Base-by-base conservation (phyloP, 2,888 invertebrate species). In the Cantharis rustica region DNA sequence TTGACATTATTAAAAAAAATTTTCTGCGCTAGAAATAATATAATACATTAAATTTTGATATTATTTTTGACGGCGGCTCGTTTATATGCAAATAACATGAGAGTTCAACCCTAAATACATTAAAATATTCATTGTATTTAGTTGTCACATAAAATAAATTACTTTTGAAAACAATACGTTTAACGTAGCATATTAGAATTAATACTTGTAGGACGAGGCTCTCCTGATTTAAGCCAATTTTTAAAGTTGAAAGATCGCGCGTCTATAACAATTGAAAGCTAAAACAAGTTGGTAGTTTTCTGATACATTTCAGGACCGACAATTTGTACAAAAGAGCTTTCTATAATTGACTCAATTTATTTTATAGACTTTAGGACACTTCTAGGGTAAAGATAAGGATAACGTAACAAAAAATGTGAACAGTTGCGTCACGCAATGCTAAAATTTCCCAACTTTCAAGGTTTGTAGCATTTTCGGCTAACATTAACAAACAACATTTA, bases 121-220 rank as follows among this genome's bases (percentile, higher is more conserved):
- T 73, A 68, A 73, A 69, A 69, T 73, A 69, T 73, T 68, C 73
- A 68, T 61, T 26, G 73, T 68, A 69, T 73, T 73, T 69, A 69
- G 27, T 73, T 73, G 73, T 73, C 69, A 73, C 69, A 16, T 26
- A 69, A 73, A 69, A 73, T 73, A 69, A 73, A 73, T 73, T 73
- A 61, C 73, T 61, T 73, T 17, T 62, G 68, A 73, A 73, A 72
- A 73, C 61, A 62, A 73, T 68, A 69, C 69, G 61, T 27, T 69
- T 61, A 63, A 69, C n/a, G 69, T 69, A 68, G 68, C 69, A 17
- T 61, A 26, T 63, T 20, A 31, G 69, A 63, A 69, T 69, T 69
- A 66, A 20, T 20, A 66, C 23, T 63, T 66, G 64, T 66, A 20
- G 64, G 23, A 66, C 17, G 23, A 20, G 20, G 13, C 20, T 7